A percentile compares a stretch with the other conserved stretches of the same genome.
Conservation (phyloP, 2,113 vertebrate genomes). For the Craseonycteris thonglongyai region DNA sequence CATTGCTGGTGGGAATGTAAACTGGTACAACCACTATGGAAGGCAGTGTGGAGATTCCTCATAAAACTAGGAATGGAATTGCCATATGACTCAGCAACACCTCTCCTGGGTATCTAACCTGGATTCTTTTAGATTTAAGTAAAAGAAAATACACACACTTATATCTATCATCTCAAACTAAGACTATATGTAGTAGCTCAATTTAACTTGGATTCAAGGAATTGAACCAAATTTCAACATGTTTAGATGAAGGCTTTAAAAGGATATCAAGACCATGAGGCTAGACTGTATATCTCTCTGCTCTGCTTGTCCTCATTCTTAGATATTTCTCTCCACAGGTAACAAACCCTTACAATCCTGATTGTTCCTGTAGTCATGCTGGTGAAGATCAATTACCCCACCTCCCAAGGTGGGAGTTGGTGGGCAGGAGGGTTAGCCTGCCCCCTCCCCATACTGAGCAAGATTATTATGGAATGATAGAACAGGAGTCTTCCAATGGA, state of each 20-base stretch:
- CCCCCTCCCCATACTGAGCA: not conserved
- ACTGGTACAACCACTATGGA: no score
- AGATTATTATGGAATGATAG: not conserved
- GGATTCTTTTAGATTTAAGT: not conserved
- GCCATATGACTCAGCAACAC: no score
- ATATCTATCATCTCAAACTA: not conserved
- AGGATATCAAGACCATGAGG: not conserved
- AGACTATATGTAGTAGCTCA: not conserved
- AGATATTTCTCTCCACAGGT: not conserved
- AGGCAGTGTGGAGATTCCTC: no score
- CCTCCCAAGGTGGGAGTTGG: no score
- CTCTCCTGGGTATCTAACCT: no score
- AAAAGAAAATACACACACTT: no score
- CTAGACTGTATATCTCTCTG: not conserved
- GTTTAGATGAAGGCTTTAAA: not conserved
- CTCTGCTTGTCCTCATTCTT: not conserved
- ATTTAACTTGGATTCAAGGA: not conserved
- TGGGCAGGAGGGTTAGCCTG: not conserved
- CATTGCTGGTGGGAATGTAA: no score
- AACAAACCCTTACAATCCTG: not conserved
- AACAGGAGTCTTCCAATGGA: not conserved
- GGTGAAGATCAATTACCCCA: not conserved
- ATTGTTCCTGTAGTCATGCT: not conserved
- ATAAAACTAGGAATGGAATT: no score
- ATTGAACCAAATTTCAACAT: not conserved